Conservation (phyloP, 2,113 vertebrate genomes). For the Callospermophilus lateralis region DNA sequence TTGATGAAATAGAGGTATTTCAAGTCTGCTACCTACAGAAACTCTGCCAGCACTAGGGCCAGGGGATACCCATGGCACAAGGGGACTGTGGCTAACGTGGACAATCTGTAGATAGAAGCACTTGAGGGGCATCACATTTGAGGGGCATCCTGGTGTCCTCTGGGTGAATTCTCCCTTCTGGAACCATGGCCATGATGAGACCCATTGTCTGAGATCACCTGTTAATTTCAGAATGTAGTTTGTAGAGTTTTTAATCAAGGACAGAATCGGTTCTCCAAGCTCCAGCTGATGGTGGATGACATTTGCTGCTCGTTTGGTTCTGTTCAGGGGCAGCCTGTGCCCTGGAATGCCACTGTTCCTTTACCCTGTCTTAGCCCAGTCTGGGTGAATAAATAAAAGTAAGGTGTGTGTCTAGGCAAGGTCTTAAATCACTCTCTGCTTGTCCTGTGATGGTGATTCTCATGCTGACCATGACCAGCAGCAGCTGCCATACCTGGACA, state of each 20-base stretch:
- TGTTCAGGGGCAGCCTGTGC: background rate
- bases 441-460: accelerated
- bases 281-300: background rate
- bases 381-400: background rate
- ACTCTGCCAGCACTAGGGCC: too few species aligned
- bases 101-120: background rate
- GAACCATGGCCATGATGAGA: background rate
- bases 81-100: background rate
- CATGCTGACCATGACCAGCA: background rate
- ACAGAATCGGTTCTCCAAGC: background rate
- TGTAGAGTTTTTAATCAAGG: background rate
- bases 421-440: background rate
- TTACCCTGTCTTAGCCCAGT: background rate
- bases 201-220: constrained; percentile 62
- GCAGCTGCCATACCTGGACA: background rate
- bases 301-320: accelerated
- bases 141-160: background rate
- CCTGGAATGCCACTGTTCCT: accelerated
- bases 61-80: too few species aligned
- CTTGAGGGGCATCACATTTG: background rate
- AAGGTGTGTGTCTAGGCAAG: too few species aligned
- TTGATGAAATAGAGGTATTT: background rate
- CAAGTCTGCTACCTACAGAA: background rate
- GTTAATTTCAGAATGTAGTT: background rate
- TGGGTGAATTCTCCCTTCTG: background rate